Base-by-base conservation (phyloP, 2,113 vertebrate genomes). In the Stictonetta naevosa region DNA sequence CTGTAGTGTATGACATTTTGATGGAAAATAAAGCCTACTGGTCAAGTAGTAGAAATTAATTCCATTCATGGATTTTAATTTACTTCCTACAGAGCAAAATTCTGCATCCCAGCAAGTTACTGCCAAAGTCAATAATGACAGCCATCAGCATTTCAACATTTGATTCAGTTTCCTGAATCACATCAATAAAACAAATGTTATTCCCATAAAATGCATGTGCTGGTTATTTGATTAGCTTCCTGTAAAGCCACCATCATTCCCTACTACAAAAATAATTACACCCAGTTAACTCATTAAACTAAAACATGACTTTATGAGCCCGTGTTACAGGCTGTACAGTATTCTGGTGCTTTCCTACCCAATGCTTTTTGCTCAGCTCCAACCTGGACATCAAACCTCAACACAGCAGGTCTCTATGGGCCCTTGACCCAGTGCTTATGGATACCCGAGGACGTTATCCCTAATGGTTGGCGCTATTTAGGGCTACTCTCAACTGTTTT, bases 1-100 rank as follows among this genome's bases (percentile, higher is more conserved):
- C 21, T 21, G 46, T 5, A 13, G 73, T 1, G 1, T 17, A 11
- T 36, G 64, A 53, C 75, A 72, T 75, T 50, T 71, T 64, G 44
- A 55, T 75, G n/a, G 42, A 85, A 52, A 52, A 83, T 5, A 77
- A 93, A 86, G 4, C 44, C 48, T 68, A 38, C 44, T 84, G 73
- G 55, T 88, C 88, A 88, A 90, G 74, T 69, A 92, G 44, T 12
- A 88, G 74, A 90, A 93, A 87, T 86, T 69, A 77, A 82, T 95
- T 91, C 78, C 40, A 87, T 86, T 82, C 69, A 31, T 34, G 10
- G 66, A 58, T 87, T 96, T 93, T 86, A 95, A 94, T 95, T 92
- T 93, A 80, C 86, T 96, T 96, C 82, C 91, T 88, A 53, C 69
- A 8, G 56, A 58, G 85, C 29, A 46, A 63, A 59, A 84, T 96